Evolutionary conservation across 2,888 invertebrate genomes (phyloP).

Genomic region (Drosophila affinis): DNA sequence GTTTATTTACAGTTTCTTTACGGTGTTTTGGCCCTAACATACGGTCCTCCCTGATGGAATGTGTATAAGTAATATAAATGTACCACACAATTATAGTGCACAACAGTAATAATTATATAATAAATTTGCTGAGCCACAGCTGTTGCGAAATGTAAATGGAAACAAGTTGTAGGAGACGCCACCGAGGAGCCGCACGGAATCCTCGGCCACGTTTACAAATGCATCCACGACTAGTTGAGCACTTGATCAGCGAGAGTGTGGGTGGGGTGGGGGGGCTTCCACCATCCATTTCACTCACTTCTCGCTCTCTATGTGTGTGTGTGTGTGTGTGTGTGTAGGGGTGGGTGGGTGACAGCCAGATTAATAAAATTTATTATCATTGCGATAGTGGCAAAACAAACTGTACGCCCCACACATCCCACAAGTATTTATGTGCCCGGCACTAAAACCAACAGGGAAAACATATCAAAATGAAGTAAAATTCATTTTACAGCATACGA

Average conservation of each 20-base stretch:
- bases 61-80: conserved; percentile 39
- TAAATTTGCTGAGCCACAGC: conserved; percentile 47
- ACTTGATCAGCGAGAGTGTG: conserved; percentile 60
- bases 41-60: neutral
- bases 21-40: neutral
- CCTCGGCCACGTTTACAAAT: conserved; percentile 57
- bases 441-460: conserved; percentile 70
- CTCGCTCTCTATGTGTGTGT: conserved; percentile 1
- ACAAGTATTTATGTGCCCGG: conserved; percentile 61
- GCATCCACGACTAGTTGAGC: conserved; percentile 52
- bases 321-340: neutral
- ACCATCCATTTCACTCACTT: conserved; percentile 19
- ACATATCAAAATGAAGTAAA: conserved; percentile 78
- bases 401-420: conserved; percentile 53
- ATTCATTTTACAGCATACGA: conserved; percentile 70
- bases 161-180: conserved; percentile 57
- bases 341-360: conserved; percentile 64
- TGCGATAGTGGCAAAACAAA: conserved; percentile 71
- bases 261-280: neutral
- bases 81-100: conserved; percentile 51
- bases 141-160: conserved; percentile 57
- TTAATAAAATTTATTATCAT: conserved; percentile 78
- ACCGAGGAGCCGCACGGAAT: conserved; percentile 25
- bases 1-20: neutral
- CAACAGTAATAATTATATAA: conserved; percentile 61